phyloP scores from a whole-genome alignment of 92 coral and sea anemone genomes.

The Parazoanthus darwini region DNA sequence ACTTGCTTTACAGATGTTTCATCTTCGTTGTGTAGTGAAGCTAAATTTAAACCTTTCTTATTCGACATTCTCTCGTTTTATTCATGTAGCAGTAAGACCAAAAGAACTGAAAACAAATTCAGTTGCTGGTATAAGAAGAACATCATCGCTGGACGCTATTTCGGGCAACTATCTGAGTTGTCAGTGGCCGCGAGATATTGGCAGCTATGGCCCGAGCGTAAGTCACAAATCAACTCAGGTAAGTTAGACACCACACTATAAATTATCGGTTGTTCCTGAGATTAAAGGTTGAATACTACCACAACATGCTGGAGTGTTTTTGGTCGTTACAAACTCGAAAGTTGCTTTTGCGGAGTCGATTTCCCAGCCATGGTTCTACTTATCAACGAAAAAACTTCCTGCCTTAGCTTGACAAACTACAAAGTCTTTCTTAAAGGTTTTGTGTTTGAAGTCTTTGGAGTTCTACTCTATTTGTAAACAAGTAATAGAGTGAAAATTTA shows the following conservation, averaged over 20 bases:
- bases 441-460: not conserved
- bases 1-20: constrained; percentile 27
- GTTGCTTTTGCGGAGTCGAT: not conserved
- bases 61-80: constrained; percentile 38
- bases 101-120: constrained; percentile 73
- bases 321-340: not conserved
- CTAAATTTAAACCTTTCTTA: constrained; percentile 1
- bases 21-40: constrained; percentile 43
- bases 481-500: not conserved
- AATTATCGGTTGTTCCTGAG: constrained; percentile 20
- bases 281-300: not conserved
- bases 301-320: not conserved
- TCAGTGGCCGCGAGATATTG: constrained; percentile 99
- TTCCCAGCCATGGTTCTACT: not conserved
- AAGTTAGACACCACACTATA: constrained; percentile 60
- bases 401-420: not conserved
- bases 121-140: constrained; percentile 71
- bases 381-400: constrained; percentile 1
- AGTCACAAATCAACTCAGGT: constrained; percentile 98
- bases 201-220: constrained; percentile 81
- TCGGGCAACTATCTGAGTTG: constrained; percentile 92
- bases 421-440: not conserved
- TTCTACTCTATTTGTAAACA: not conserved
- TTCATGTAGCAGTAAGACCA: constrained; percentile 76
- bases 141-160: constrained; percentile 96